phyloP scores from a whole-genome alignment of 2,113 vertebrate genomes.

The Ammodytes dubius region DNA sequence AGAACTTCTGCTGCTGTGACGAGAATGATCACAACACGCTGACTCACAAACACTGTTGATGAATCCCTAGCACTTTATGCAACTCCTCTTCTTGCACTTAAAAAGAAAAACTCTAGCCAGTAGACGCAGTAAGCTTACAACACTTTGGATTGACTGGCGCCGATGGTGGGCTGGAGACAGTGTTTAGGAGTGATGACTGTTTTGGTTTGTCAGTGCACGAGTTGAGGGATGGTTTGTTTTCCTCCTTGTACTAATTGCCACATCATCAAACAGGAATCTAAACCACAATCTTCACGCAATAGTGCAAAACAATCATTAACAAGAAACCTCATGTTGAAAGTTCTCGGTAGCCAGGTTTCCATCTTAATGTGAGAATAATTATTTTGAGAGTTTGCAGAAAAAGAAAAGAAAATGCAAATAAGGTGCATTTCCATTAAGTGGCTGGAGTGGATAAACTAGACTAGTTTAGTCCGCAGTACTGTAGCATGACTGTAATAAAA shows the following conservation, averaged over 20 bases:
- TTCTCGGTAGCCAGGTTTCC: neutral
- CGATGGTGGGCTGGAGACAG: conserved; percentile 31
- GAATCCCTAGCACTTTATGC: conserved; percentile 30
- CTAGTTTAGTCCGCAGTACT: too few relatives aligned
- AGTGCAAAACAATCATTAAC: conserved; percentile 31
- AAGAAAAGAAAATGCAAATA: too few relatives aligned
- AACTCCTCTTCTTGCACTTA: conserved; percentile 15
- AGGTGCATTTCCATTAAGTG: too few relatives aligned
- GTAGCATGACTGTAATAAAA: too few relatives aligned
- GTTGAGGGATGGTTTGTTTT: conserved; percentile 27
- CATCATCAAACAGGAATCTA: conserved; percentile 32
- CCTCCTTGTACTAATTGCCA: conserved; percentile 27
- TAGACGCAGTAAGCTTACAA: conserved; percentile 40
- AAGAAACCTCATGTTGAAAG: conserved; percentile 18
- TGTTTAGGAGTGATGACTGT: conserved; percentile 56
- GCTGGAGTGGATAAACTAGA: too few relatives aligned
- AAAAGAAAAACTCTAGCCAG: conserved; percentile 19
- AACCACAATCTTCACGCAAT: conserved; percentile 23
- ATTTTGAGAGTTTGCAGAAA: too few relatives aligned
- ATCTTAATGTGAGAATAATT: too few relatives aligned
- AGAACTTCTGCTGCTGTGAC: conserved; percentile 41
- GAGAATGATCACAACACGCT: conserved; percentile 22
- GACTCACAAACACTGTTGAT: conserved; percentile 61
- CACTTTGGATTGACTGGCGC: conserved; percentile 32
- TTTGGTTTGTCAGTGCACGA: conserved; percentile 43